A percentile compares a stretch with the other conserved stretches of the same genome.
Conservation (phyloP, 2,888 invertebrate genomes). For the Thecophora atra region DNA sequence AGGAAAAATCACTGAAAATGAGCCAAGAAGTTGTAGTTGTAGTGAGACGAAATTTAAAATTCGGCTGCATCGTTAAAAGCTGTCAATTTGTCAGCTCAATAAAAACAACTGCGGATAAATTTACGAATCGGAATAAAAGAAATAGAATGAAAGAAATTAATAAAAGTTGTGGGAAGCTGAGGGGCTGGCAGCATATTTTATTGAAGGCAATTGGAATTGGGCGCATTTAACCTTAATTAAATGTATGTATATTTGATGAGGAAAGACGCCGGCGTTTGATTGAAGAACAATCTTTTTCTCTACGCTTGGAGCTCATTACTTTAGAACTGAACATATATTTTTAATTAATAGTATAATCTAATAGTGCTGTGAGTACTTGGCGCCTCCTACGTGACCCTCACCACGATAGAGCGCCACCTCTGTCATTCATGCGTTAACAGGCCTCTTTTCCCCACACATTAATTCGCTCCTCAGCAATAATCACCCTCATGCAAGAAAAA, state of each 20-base stretch:
- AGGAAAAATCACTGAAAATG: not conserved
- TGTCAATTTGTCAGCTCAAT: not conserved
- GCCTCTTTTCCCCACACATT: not conserved
- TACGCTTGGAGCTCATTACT: too few relatives aligned
- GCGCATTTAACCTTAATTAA: constrained; percentile 1
- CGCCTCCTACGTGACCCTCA: not conserved
- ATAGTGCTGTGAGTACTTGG: not conserved
- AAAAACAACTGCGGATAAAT: not conserved
- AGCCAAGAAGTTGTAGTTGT: not conserved
- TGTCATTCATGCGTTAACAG: not conserved
- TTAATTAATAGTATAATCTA: too few relatives aligned
- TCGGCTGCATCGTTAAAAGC: not conserved
- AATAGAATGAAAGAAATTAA: not conserved
- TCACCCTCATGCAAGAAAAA: not conserved
- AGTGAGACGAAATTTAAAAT: not conserved
- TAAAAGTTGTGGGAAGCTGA: not conserved
- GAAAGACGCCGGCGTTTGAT: too few relatives aligned
- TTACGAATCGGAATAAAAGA: too few relatives aligned
- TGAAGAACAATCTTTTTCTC: too few relatives aligned
- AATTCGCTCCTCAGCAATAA: not conserved
- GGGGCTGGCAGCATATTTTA: not conserved
- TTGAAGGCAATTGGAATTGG: not conserved
- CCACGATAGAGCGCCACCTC: too few relatives aligned
- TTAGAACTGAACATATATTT: too few relatives aligned
- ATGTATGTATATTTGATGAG: too few relatives aligned